Evolutionary conservation across 64 coral and sea anemone species (phyloP), one percentile per base, ranked within the genome.

Genomic region (Montipora efflorescens): DNA sequence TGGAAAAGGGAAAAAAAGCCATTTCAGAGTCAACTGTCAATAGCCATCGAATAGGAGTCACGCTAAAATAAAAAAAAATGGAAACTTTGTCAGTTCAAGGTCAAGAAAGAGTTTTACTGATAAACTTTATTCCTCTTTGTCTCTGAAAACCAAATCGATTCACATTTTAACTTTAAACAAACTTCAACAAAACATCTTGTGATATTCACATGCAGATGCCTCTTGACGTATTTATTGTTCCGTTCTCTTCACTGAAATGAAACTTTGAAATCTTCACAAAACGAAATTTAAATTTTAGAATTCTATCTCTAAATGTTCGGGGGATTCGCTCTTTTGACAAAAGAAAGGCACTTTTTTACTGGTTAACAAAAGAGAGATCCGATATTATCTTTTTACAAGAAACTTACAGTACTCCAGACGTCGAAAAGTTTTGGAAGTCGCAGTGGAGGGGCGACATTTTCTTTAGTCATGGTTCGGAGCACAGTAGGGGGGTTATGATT

Each of bases 381-480:
- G 66, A 73, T 73, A 87, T 87, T 62, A 87, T 73, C 44, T 50
- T 87, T 73, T 25, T 87, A 10, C 59, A 87, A 51, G 84, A 87
- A 74, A 72, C 84, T 12, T 68, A 87, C 57, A 71, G 47, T 9
- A 48, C 67, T 44, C 43, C 14, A 19, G 59, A 79, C 25, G 59
- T 45, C 51, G 88, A 90, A 36, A 79, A 59, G 12, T 16, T 21
- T 21, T 90, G 88, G 89, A 77, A 43, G 45, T 67, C 55, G 13
- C 45, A 82, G 66, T 91, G 89, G 78, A 43, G 49, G 7, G 89
- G 89, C 15, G 72, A 91, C 58, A 16, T 82, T 67, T 62, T 91
- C 9, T 91, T 91, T 74, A 20, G 77, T 47, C 77, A 91, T 21
- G 89, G 89, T 4, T 68, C 23, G 12, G 51, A 49, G 13, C 59